phyloP scores from a whole-genome alignment of 2,797 vertebrate genomes.

The Coregonus sp. region DNA sequence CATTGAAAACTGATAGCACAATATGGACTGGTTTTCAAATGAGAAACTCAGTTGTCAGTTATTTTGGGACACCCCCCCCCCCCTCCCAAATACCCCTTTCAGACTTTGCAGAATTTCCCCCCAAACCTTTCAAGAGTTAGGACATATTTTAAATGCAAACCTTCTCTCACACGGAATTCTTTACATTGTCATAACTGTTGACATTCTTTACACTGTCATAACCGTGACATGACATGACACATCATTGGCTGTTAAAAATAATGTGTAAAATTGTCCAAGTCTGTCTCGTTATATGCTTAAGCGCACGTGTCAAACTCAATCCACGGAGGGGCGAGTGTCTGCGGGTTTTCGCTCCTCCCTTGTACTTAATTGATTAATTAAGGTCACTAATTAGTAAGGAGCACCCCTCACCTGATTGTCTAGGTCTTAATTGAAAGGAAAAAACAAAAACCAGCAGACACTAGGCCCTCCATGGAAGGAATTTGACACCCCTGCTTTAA shows the following conservation, averaged over 20 bases:
- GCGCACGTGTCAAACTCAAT: no score
- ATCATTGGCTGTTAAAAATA: not conserved
- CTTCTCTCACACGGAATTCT: not conserved
- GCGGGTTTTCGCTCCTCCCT: no score
- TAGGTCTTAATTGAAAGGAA: no score
- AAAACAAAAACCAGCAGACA: no score
- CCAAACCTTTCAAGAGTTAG: not conserved
- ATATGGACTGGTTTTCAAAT: constrained; percentile 21
- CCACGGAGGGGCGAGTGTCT: no score
- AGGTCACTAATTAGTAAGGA: no score
- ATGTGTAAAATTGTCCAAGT: not conserved
- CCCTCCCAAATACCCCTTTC: not conserved
- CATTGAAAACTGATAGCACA: constrained; percentile 30
- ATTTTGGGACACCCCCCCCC: not conserved
- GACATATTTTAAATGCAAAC: not conserved
- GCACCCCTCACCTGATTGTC: no score
- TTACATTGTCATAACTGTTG: not conserved
- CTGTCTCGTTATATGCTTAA: not conserved
- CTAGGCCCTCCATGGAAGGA: no score
- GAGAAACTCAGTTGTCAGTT: not conserved
- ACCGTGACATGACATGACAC: not conserved
- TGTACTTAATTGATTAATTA: no score
- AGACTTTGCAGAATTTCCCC: not conserved
- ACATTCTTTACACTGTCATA: not conserved
- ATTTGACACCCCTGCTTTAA: no score